Percentiles rank a stretch among this genome's conserved stretches.
These are phyloP conservation scores for Gortyna flavago DNA, from an alignment of 2,888 invertebrate species.

Conservation along the genomic window DNA sequence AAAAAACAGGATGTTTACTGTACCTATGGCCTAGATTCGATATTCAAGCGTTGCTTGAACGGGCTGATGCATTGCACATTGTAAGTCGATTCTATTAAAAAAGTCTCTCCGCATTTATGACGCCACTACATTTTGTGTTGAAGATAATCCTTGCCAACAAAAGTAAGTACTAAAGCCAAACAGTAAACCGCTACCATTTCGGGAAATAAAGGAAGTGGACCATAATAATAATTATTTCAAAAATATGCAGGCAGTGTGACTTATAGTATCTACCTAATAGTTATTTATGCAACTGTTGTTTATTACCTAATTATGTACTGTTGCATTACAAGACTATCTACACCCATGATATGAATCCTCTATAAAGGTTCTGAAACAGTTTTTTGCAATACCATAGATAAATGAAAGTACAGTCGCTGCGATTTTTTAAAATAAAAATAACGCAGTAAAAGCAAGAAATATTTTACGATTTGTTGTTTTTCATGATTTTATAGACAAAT, in stretches of 20 bases:
- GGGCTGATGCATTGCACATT: neutral
- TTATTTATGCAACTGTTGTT: no score
- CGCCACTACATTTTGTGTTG: neutral
- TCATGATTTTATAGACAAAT: no score
- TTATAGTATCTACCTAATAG: neutral
- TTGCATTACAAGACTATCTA: no score
- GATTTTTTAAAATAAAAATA: no score
- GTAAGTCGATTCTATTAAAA: neutral
- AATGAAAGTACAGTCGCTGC: no score
- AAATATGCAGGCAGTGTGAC: neutral
- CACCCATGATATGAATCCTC: no score
- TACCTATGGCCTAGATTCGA: slow-evolving; percentile 5
- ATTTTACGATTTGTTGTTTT: no score
- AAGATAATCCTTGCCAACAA: slow-evolving; percentile 37
- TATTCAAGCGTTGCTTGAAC: slow-evolving; percentile 5
- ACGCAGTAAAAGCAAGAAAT: no score
- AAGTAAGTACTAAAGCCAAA: slow-evolving; percentile 16
- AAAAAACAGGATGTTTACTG: neutral
- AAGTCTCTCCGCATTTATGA: neutral
- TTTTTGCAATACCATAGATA: no score
- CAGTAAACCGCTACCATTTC: slow-evolving; percentile 3
- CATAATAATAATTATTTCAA: slow-evolving; percentile 9
- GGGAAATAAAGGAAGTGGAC: slow-evolving; percentile 12
- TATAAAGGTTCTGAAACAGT: no score
- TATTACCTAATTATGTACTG: no score